Evolutionary conservation across 2,888 invertebrate species (phyloP).

Genomic region (Stegophylla sp.): DNA sequence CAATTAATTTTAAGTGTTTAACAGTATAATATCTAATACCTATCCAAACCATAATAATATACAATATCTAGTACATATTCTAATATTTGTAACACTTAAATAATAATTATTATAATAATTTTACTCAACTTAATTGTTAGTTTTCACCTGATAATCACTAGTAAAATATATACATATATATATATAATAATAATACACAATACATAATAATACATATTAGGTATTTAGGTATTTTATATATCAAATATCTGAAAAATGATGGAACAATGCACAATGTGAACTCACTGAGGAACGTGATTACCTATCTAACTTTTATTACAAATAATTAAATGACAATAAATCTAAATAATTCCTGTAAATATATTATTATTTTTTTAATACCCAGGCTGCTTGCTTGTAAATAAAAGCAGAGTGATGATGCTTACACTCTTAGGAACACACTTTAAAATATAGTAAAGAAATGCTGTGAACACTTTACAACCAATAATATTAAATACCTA

Average conservation of each 20-base stretch:
- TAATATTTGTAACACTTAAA: neutral
- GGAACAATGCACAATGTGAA: conserved; percentile 5
- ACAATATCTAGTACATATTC: neutral
- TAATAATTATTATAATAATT: neutral
- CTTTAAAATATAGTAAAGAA: neutral
- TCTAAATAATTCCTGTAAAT: conserved; percentile 36
- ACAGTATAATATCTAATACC: neutral
- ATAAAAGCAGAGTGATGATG: conserved; percentile 54
- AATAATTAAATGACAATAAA: neutral
- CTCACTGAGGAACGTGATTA: conserved; percentile 34
- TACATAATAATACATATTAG: neutral
- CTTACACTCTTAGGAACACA: conserved; percentile 49
- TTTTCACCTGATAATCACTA: neutral
- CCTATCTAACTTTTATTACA: too few relatives aligned
- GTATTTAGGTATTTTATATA: too few relatives aligned
- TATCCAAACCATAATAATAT: neutral
- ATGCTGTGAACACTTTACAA: neutral
- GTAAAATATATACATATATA: neutral
- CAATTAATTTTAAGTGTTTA: neutral
- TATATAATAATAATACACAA: neutral
- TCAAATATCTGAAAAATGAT: neutral
- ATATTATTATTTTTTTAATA: neutral
- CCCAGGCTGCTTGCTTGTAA: conserved; percentile 60
- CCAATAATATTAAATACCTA: neutral
- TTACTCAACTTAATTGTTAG: neutral